These are phyloP conservation scores for Melangyna quadrimaculata DNA, from an alignment of 2,888 invertebrate species.

Conservation along the genomic window DNA sequence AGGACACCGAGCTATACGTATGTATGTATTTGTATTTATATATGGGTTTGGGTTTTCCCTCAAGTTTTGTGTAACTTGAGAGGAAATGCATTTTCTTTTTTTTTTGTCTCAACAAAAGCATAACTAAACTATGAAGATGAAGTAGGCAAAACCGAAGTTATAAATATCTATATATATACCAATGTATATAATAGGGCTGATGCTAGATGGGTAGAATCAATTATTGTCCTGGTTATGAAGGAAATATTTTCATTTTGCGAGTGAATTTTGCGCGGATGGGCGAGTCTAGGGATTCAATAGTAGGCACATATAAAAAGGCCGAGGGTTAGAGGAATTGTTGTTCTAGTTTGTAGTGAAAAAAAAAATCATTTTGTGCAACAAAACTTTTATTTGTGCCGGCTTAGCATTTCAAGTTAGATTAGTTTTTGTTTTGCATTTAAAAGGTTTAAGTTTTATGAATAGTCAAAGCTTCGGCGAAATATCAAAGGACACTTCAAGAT, in stretches of 20 bases:
- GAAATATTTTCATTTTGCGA: conserved; percentile 60
- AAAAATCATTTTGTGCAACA: background rate
- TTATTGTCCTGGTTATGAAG: conserved; percentile 60
- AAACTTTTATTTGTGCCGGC: background rate
- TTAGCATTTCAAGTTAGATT: conserved; percentile 22
- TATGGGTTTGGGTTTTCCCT: background rate
- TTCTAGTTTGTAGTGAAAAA: conserved; percentile 11
- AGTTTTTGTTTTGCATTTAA: conserved; percentile 3
- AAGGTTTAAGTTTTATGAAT: background rate
- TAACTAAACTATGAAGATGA: conserved; percentile 26
- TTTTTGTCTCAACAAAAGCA: conserved; percentile 21
- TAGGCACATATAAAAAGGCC: conserved; percentile 26
- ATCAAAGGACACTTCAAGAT: background rate
- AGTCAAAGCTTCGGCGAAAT: background rate
- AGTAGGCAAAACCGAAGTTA: conserved; percentile 10
- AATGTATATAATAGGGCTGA: background rate
- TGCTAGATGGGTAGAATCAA: conserved; percentile 31
- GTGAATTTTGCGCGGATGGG: conserved; percentile 22
- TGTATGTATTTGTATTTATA: too few species aligned
- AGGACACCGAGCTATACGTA: conserved; percentile 6
- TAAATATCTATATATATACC: background rate
- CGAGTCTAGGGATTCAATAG: conserved; percentile 24
- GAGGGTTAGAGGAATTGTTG: conserved; percentile 29
- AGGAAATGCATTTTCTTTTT: conserved; percentile 40
- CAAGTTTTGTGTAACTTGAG: conserved; percentile 27